A percentile compares a stretch with the other conserved stretches of the same genome.
These are phyloP conservation scores for Dasypogon diadema DNA, from an alignment of 2,888 invertebrate species.

Conservation along the genomic window DNA sequence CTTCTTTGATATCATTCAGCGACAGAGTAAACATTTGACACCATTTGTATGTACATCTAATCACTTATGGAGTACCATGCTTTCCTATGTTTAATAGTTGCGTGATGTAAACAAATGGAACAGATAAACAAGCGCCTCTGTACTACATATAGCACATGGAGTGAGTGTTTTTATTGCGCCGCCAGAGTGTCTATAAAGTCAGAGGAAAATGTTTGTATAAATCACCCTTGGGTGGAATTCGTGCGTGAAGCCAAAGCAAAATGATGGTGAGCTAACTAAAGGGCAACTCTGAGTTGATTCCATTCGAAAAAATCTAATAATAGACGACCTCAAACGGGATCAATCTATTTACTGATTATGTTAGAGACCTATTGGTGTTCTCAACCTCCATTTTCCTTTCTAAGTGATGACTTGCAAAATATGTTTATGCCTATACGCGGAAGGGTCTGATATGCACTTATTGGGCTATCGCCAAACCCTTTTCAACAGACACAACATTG, in stretches of 20 bases:
- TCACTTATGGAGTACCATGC: too few species aligned
- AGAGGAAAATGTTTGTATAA: background rate
- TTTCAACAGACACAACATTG: background rate
- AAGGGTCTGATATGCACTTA: background rate
- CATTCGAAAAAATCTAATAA: background rate
- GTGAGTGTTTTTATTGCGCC: background rate
- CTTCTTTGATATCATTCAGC: too few species aligned
- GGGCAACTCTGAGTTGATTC: background rate
- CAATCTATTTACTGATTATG: background rate
- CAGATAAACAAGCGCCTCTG: background rate
- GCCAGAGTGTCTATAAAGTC: background rate
- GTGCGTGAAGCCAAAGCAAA: background rate
- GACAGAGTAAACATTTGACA: too few species aligned
- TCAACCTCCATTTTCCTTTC: background rate
- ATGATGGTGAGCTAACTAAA: background rate
- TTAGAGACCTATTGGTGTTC: background rate
- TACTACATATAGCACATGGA: background rate
- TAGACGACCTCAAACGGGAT: background rate
- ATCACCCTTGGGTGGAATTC: background rate
- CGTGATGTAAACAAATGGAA: background rate
- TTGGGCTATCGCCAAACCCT: background rate
- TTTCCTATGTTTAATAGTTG: background rate
- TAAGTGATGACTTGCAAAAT: background rate
- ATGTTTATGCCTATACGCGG: background rate
- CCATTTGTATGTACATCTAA: too few species aligned